A percentile compares a stretch with the other conserved stretches of the same genome.
These are phyloP conservation scores for Colletes gigas DNA, from an alignment of 1,140 invertebrate species.

Conservation along the genomic window DNA sequence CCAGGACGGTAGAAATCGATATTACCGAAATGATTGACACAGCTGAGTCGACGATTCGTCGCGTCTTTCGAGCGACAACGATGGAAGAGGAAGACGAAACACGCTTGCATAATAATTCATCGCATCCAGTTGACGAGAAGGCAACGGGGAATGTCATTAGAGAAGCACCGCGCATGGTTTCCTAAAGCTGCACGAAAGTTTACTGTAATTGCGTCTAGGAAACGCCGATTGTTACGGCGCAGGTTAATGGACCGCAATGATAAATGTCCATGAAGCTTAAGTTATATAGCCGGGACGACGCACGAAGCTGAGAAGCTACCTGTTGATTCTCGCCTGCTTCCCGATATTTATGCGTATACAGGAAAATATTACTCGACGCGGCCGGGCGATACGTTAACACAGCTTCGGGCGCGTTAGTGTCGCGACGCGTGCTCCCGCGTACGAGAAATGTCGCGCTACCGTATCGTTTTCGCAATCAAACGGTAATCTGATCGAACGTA, in stretches of 20 bases:
- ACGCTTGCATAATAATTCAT: constrained; percentile 54
- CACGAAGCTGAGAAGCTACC: constrained; percentile 46
- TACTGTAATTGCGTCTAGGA: constrained; percentile 51
- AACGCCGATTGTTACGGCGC: constrained; percentile 55
- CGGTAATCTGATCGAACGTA: constrained; percentile 9
- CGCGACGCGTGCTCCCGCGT: neutral
- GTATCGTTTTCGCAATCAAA: constrained; percentile 17
- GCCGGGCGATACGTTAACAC: neutral
- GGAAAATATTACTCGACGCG: constrained; percentile 28
- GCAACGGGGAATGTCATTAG: constrained; percentile 44
- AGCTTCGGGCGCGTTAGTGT: constrained; percentile 15
- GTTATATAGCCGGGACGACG: constrained; percentile 30
- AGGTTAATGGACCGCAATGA: constrained; percentile 50
- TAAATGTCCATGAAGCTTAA: constrained; percentile 55
- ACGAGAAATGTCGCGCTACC: constrained; percentile 2
- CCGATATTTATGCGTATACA: constrained; percentile 48
- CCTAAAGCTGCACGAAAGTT: constrained; percentile 40
- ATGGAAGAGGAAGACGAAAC: constrained; percentile 46
- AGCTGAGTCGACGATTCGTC: constrained; percentile 57
- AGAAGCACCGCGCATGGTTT: constrained; percentile 19
- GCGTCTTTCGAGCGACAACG: constrained; percentile 28
- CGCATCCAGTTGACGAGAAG: constrained; percentile 11
- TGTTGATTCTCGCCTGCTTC: constrained; percentile 50
- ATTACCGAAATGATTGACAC: constrained; percentile 46
- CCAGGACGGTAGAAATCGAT: neutral